phyloP scores from a whole-genome alignment of 2,797 vertebrate genomes.

The Poecilia picta region DNA sequence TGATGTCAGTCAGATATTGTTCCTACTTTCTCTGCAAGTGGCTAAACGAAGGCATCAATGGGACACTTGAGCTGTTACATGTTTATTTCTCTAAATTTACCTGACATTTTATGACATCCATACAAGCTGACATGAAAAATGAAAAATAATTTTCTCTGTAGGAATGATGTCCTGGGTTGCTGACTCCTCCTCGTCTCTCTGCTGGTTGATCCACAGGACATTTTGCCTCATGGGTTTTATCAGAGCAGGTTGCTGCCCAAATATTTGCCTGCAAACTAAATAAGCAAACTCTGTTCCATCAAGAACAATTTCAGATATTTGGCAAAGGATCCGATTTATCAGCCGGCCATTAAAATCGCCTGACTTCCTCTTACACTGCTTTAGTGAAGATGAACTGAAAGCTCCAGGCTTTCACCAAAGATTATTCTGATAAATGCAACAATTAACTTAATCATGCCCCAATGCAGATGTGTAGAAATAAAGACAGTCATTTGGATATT shows the following conservation, averaged over 20 bases:
- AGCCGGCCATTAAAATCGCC: not conserved
- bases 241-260: not conserved
- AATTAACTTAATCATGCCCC: not conserved
- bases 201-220: not conserved
- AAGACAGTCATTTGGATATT: not conserved
- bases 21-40: not conserved
- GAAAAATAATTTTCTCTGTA: not conserved
- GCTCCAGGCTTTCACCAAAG: not conserved
- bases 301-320: not conserved
- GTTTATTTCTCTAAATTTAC: not conserved
- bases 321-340: not conserved
- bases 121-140: not conserved
- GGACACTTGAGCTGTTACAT: not conserved
- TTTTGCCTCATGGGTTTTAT: not conserved
- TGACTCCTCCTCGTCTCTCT: not conserved
- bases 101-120: not conserved
- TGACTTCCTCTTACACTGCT: not conserved
- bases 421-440: not conserved
- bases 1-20: not conserved
- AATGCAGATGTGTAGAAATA: not conserved
- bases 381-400: not conserved
- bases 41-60: not conserved
- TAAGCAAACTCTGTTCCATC: not conserved
- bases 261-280: not conserved
- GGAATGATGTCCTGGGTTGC: not conserved